Evolutionary conservation across 2,888 invertebrate genomes (phyloP).

Genomic region (Cheiracanthium punctorium): DNA sequence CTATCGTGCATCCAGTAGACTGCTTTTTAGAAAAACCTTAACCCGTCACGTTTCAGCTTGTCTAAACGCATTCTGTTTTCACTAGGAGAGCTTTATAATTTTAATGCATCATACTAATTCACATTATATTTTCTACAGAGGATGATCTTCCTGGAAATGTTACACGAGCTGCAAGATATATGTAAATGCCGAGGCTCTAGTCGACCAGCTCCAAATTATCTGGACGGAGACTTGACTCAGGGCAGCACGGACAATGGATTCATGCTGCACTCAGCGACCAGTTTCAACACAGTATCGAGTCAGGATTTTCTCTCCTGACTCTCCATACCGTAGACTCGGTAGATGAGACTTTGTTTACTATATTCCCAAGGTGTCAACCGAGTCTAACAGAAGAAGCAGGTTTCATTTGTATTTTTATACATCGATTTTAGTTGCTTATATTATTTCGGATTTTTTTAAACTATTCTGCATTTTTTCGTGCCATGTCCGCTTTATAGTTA

Average conservation of each 20-base stretch:
- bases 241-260: conserved; percentile 64
- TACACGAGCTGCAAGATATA: conserved; percentile 61
- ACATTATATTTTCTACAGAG: conserved; percentile 46
- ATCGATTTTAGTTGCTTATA: not conserved
- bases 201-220: conserved; percentile 64
- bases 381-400: not conserved
- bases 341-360: not conserved
- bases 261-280: conserved; percentile 60
- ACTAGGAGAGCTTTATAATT: too few species aligned
- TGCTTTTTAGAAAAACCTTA: too few species aligned
- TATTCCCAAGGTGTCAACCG: not conserved
- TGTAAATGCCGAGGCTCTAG: conserved; percentile 68
- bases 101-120: too few species aligned
- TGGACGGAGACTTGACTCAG: conserved; percentile 56
- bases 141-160: conserved; percentile 62
- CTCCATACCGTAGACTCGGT: conserved; percentile 1
- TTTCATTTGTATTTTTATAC: conserved; percentile 10
- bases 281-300: conserved; percentile 58
- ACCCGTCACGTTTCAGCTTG: too few species aligned
- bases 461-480: not conserved
- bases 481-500: not conserved
- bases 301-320: conserved; percentile 66
- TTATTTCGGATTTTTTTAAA: conserved; percentile 1
- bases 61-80: too few species aligned
- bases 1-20: too few species aligned